Evolutionary conservation across 2,888 invertebrate species (phyloP).

Genomic region (Noctua fimbriata): DNA sequence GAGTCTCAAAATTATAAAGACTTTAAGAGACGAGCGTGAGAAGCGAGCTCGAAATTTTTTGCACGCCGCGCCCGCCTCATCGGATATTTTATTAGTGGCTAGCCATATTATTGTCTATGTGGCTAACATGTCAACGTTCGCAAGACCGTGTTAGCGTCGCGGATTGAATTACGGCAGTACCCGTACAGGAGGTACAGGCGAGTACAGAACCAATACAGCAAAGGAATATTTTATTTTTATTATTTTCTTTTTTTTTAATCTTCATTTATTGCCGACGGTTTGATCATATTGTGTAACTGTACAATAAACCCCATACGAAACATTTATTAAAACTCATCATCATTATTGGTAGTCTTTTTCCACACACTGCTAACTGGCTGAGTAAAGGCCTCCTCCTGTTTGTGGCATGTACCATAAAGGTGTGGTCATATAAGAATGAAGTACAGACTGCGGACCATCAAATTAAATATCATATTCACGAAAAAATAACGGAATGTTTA

Average conservation of each 20-base stretch:
- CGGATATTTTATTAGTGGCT: constrained; percentile 9
- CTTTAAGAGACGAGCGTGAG: too few species aligned
- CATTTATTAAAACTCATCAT: background rate
- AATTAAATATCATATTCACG: too few species aligned
- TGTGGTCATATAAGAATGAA: too few species aligned
- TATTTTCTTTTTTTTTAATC: background rate
- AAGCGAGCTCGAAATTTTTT: too few species aligned
- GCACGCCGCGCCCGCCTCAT: too few species aligned
- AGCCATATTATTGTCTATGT: constrained; percentile 1
- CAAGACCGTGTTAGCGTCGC: constrained; percentile 63
- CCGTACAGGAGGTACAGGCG: constrained; percentile 59
- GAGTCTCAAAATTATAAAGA: too few species aligned
- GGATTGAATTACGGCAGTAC: constrained; percentile 72
- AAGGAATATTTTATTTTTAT: background rate
- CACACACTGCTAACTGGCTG: background rate
- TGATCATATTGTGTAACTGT: background rate
- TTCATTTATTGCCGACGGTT: background rate
- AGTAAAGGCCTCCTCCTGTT: background rate
- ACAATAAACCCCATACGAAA: background rate
- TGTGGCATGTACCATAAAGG: background rate
- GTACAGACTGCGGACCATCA: too few species aligned
- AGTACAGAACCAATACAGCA: constrained; percentile 30
- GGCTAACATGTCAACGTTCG: constrained; percentile 69
- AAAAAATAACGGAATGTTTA: too few species aligned
- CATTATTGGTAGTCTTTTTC: background rate